A percentile compares a stretch with the other conserved stretches of the same genome.
Conservation (phyloP, 2,113 vertebrate species). For the Triplophysa tibetana region DNA sequence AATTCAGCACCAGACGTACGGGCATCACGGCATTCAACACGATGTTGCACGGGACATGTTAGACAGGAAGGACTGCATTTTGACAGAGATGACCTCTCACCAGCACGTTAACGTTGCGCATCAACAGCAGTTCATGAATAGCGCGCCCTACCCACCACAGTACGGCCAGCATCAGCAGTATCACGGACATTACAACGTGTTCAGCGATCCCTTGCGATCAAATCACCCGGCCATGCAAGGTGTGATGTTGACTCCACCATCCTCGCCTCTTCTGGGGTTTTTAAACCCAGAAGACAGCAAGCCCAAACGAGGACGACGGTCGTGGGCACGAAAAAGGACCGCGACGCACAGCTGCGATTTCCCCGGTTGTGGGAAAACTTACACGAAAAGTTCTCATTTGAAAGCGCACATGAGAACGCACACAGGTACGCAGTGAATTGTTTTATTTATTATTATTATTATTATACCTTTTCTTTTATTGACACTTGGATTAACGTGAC, state of each 20-base stretch:
- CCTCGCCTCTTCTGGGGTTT: slow-evolving; percentile 85
- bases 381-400: slow-evolving; percentile 91
- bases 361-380: slow-evolving; percentile 89
- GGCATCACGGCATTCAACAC: slow-evolving; percentile 63
- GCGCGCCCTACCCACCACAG: slow-evolving; percentile 69
- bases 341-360: slow-evolving; percentile 92
- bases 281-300: slow-evolving; percentile 80
- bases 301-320: slow-evolving; percentile 82
- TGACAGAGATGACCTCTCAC: slow-evolving; percentile 68
- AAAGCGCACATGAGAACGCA: slow-evolving; percentile 93
- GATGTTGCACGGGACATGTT: slow-evolving; percentile 54
- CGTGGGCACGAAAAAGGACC: slow-evolving; percentile 86
- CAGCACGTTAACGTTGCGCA: slow-evolving; percentile 57
- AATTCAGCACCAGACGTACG: slow-evolving; percentile 60
- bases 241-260: slow-evolving; percentile 83
- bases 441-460: too few relatives aligned
- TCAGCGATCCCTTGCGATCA: slow-evolving; percentile 74
- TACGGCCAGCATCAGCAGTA: slow-evolving; percentile 75
- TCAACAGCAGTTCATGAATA: slow-evolving; percentile 65
- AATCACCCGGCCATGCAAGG: slow-evolving; percentile 74
- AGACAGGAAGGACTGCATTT: slow-evolving; percentile 66
- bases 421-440: slow-evolving; percentile 74
- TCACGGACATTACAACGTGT: slow-evolving; percentile 80
- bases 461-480: background rate
- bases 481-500: background rate